A percentile compares a stretch with the other conserved stretches of the same genome.
Conservation (phyloP, 2,113 vertebrate species). For the Turnix velox region DNA sequence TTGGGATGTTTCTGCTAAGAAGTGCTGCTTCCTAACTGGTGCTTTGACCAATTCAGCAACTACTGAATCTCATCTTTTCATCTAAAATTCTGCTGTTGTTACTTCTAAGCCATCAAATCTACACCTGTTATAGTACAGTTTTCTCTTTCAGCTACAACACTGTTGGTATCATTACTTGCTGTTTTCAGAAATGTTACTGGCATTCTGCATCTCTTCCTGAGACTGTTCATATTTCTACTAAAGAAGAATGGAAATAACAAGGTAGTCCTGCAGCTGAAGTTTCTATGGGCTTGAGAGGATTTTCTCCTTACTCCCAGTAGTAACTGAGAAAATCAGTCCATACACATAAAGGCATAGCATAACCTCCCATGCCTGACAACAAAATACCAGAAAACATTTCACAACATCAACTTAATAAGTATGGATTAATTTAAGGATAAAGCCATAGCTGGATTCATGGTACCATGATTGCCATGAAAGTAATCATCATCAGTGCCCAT, state of each 20-base stretch:
- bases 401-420: neutral
- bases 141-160: neutral
- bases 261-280: neutral
- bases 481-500: neutral
- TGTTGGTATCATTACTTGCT: no score
- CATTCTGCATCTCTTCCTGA: neutral
- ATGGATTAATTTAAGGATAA: neutral
- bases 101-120: neutral
- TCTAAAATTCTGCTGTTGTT: neutral
- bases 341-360: neutral
- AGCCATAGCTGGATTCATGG: neutral
- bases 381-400: neutral
- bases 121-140: neutral
- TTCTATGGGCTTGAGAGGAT: neutral
- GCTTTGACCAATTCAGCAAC: neutral
- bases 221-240: neutral
- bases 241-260: neutral
- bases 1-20: neutral
- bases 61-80: neutral
- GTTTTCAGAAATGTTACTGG: no score
- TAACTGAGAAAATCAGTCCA: neutral
- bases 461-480: neutral
- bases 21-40: neutral
- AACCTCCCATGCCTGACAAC: neutral
- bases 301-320: fast-evolving